phyloP scores from a whole-genome alignment of 2,797 vertebrate species.

The Selene dorsalis region DNA sequence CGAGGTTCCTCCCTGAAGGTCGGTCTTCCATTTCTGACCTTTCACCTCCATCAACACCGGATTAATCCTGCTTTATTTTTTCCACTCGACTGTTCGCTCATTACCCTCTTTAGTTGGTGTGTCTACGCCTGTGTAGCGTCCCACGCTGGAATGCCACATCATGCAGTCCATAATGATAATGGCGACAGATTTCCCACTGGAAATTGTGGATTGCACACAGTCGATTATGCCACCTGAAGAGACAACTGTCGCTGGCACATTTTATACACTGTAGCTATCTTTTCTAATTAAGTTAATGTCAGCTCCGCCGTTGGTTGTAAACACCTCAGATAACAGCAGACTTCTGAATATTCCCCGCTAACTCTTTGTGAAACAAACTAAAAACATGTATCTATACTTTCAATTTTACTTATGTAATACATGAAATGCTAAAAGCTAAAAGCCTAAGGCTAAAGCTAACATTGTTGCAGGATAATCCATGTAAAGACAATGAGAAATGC shows the following conservation, averaged over 20 bases:
- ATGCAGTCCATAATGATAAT: background rate
- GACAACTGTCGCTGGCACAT: background rate
- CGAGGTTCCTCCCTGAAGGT: slow-evolving; percentile 97
- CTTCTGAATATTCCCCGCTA: background rate
- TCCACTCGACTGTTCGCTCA: background rate
- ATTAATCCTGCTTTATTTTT: slow-evolving; percentile 1
- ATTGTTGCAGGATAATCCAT: background rate
- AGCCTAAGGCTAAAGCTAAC: background rate
- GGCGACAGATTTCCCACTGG: background rate
- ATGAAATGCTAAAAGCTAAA: background rate
- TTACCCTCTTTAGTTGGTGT: background rate
- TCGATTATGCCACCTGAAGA: background rate
- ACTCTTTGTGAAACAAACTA: background rate
- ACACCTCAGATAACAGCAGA: background rate
- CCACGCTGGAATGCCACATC: background rate
- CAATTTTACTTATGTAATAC: too few relatives aligned
- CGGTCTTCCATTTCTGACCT: slow-evolving; percentile 49
- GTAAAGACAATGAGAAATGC: background rate
- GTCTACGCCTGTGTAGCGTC: background rate
- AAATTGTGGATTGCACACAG: background rate
- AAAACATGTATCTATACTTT: too few relatives aligned
- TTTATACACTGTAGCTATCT: background rate
- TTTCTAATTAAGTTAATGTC: background rate
- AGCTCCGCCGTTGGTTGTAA: background rate
- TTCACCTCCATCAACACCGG: background rate